Evolutionary conservation across 2,113 vertebrate genomes (phyloP).

Genomic region (Axis porcinus): DNA sequence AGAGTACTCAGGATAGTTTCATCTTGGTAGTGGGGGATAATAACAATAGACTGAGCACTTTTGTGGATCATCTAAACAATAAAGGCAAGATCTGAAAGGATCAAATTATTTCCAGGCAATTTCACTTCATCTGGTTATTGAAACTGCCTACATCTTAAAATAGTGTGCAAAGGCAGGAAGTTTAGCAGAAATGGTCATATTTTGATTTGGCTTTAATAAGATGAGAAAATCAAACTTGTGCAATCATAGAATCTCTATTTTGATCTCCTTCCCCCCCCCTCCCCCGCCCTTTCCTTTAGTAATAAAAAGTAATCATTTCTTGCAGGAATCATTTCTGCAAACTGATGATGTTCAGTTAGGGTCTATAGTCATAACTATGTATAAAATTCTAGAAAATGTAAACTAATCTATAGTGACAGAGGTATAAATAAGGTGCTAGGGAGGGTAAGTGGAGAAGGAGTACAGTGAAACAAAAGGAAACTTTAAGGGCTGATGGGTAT

Average conservation of each 20-base stretch:
- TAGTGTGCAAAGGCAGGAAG: background rate
- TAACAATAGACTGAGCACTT: background rate
- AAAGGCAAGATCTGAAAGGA: background rate
- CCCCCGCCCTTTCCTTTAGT: constrained; percentile 72
- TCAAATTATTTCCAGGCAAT: background rate
- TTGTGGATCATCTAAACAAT: background rate
- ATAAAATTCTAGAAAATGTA: background rate
- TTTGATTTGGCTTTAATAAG: background rate
- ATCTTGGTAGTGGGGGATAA: background rate
- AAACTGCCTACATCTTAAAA: background rate
- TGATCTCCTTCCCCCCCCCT: constrained; percentile 7
- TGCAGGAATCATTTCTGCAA: constrained; percentile 80
- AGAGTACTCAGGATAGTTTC: background rate
- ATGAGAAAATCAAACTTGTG: background rate
- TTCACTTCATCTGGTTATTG: background rate
- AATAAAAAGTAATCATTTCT: constrained; percentile 85
- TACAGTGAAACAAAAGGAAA: background rate
- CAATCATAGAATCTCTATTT: background rate
- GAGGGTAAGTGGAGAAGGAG: background rate
- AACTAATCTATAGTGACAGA: background rate
- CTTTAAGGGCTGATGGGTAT: background rate
- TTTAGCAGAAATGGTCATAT: background rate
- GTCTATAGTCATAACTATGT: constrained; percentile 78
- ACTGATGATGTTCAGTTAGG: constrained; percentile 82
- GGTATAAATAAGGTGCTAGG: background rate